Evolutionary conservation across 2,888 invertebrate species (phyloP), one percentile per base, ranked within the genome.

Genomic region (Ceraclea dissimilis): DNA sequence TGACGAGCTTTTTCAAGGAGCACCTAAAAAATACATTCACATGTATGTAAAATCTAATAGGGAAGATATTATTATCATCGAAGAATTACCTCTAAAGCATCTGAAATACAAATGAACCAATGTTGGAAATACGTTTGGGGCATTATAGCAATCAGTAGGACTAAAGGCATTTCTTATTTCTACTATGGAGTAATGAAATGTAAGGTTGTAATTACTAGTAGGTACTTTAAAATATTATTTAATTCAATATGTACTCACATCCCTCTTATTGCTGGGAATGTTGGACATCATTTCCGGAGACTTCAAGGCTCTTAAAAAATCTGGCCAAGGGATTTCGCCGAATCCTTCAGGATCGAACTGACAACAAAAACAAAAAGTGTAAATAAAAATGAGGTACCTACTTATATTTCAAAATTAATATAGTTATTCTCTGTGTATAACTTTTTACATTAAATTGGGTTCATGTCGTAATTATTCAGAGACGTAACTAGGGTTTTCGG

Each of bases 331-430:
- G 67, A 93, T 93, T 77, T 93, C 93, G 10, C 93, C 93, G 68
- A 93, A 93, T 44, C 93, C 93, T 75, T 93, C 93, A 8, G 90
- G 90, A 76, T 93, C 93, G 69, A 88, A 93, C 90, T 92, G 76
- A 8, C 31, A 31, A 31, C 6, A 31, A n/a, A n/a, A n/a, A n/a
- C n/a, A n/a, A n/a, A n/a, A n/a, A n/a, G n/a, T n/a, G n/a, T n/a
- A n/a, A 56, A 73, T n/a, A n/a, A n/a, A n/a, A n/a, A n/a, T 70
- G 61, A 65, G 19, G 51, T 62, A 58, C 17, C 48, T 8, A 19
- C 18, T 20, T 1, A 46, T 16, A n/a, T n/a, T n/a, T n/a, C n/a
- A n/a, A 49, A 5, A 48, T 43, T 48, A 48, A 11, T 19, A 10
- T 6, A 8, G 2, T 18, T 33, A 20, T 49, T 16, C 16, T 20